These are phyloP conservation scores for Patiria miniata DNA, from an alignment of 35 echinoderm and acorn worm species.

Conservation along the genomic window DNA sequence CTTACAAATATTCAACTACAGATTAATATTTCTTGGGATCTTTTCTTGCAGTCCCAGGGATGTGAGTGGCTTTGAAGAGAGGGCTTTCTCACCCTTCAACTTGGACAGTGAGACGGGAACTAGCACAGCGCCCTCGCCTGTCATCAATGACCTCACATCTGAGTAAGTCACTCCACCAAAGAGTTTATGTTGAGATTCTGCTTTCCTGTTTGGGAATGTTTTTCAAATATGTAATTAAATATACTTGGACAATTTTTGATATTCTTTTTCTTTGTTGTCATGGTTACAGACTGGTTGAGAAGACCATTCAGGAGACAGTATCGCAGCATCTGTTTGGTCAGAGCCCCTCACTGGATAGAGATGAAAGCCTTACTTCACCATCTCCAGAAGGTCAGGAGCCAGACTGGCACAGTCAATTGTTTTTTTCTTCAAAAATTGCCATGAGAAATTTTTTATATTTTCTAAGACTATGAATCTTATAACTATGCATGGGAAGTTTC, in stretches of 20 bases:
- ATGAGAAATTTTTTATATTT: too few species aligned
- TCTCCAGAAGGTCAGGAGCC: neutral
- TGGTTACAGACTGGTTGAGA: slow-evolving; percentile 77
- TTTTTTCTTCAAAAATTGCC: neutral
- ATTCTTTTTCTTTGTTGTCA: slow-evolving; percentile 21
- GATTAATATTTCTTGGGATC: too few species aligned
- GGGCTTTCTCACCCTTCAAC: slow-evolving; percentile 89
- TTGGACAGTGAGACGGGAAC: slow-evolving; percentile 87
- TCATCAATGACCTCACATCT: slow-evolving; percentile 64
- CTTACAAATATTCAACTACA: too few species aligned
- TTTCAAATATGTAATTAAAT: too few species aligned
- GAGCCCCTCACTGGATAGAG: neutral
- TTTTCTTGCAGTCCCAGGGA: slow-evolving; percentile 67
- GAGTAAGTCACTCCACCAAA: slow-evolving; percentile 63
- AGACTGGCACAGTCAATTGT: neutral
- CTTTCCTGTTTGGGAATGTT: too few species aligned
- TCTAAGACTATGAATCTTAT: too few species aligned
- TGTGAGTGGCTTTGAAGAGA: slow-evolving; percentile 58
- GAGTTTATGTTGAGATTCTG: too few species aligned
- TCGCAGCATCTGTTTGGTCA: slow-evolving; percentile 88
- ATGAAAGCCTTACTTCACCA: neutral
- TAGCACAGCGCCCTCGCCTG: slow-evolving; percentile 81
- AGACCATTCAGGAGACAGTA: slow-evolving; percentile 80
- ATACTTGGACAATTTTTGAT: too few species aligned
- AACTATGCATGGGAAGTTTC: too few species aligned